Base-by-base conservation (phyloP, 2,888 invertebrate species). In the Anorthoa munda region DNA sequence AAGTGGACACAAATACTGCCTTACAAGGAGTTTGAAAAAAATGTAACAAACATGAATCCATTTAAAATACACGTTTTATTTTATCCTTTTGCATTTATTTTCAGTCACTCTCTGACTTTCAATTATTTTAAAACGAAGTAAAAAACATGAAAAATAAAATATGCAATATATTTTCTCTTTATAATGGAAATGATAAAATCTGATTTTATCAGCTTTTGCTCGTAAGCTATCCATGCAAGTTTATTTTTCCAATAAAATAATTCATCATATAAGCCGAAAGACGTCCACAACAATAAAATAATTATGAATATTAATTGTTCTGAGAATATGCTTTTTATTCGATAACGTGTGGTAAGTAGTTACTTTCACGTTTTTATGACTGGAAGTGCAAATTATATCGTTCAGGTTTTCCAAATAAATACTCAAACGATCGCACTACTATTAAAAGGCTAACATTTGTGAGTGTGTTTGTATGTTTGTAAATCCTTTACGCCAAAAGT, bases 161-260 rank as follows among this genome's bases (percentile, higher is more conserved):
- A 9, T 39, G 7, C 9, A 39, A 39, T 9, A 39, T 39, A 31
- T 39, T 45, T 45, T 21, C 9, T 50, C 21, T 13, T 5, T 50
- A 23, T n/a, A 23, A 59, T 31, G 21, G 15, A 51, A 48, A 55
- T 46, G 51, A 71, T 46, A 31, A 45, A 69, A 31, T 66, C 5
- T 18, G 15, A 18, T 9, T 66, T 39, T 23, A 46, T 12, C 26
- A 46, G 18, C 0, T 60, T 72, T 46, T 71, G 18, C 15, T 31
- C 12, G 21, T 18, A 21, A 26, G 18, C 12, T 26, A 12, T 50
- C 7, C 13, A 23, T 23, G 68, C 15, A 50, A 17, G 23, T 59
- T 69, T 26, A 69, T 31, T 21, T 5, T 21, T 2, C 7, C 23
- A 60, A 17, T 39, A 23, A n/a, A 70, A 46, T 50, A 50, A 50